These are phyloP conservation scores for Falco columbarius DNA, from an alignment of 2,797 vertebrate genomes.

Conservation along the genomic window DNA sequence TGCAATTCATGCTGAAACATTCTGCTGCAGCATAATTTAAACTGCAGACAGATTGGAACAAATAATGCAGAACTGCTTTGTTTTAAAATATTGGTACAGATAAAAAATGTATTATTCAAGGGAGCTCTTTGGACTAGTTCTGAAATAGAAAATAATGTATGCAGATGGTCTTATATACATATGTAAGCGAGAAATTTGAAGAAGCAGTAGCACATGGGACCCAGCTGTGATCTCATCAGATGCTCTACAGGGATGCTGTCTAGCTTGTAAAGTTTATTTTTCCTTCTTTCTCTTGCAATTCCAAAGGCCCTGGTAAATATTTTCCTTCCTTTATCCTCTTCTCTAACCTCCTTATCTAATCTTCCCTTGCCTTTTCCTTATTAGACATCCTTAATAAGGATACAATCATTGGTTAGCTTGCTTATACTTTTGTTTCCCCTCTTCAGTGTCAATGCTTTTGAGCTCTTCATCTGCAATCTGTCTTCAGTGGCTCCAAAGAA, in stretches of 20 bases:
- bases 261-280: background rate
- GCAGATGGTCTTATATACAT: constrained; percentile 34
- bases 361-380: background rate
- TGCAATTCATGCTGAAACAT: constrained; percentile 45
- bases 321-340: background rate
- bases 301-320: background rate
- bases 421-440: background rate
- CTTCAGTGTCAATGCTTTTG: background rate
- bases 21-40: constrained; percentile 22
- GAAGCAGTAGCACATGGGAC: background rate
- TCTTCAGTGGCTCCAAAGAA: background rate
- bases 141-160: constrained; percentile 32
- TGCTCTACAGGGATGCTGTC: background rate
- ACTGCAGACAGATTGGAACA: constrained; percentile 54
- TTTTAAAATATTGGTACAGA: constrained; percentile 59
- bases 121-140: background rate
- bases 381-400: background rate
- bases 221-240: constrained; percentile 31
- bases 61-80: constrained; percentile 43
- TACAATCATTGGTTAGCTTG: background rate
- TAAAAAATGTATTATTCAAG: constrained; percentile 65
- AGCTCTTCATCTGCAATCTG: background rate
- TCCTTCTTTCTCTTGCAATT: background rate
- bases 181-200: background rate
- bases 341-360: background rate